These are phyloP conservation scores for Aporophyla lueneburgensis DNA, from an alignment of 2,888 invertebrate species.

Conservation along the genomic window DNA sequence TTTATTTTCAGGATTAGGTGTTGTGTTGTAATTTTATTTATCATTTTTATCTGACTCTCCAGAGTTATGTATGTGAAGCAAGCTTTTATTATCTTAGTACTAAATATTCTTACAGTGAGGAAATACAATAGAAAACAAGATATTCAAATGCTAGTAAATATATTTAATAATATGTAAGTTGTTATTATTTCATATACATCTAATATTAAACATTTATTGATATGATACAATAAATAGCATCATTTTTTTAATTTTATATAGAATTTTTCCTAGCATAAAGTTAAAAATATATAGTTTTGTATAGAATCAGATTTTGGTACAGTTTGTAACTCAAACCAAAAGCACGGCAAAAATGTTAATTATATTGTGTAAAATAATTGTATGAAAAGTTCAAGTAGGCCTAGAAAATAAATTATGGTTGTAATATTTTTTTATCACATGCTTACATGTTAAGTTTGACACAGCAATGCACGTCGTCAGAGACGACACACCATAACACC, in stretches of 20 bases:
- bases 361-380: neutral
- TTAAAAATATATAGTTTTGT: constrained; percentile 15
- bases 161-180: constrained; percentile 27
- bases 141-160: constrained; percentile 15
- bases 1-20: neutral
- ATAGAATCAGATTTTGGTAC: constrained; percentile 3
- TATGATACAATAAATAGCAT: constrained; percentile 10
- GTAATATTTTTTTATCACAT: neutral
- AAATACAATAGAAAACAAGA: constrained; percentile 3
- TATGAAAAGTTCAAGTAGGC: constrained; percentile 4
- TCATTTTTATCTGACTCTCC: neutral
- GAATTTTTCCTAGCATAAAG: neutral
- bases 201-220: constrained; percentile 2
- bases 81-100: neutral
- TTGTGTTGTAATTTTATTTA: neutral
- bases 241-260: neutral
- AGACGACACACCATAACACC: neutral
- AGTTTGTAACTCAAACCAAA: constrained; percentile 16
- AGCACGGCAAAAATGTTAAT: constrained; percentile 6
- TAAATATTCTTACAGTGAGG: neutral
- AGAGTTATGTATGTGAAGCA: neutral
- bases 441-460: neutral
- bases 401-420: constrained; percentile 10
- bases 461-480: constrained; percentile 1
- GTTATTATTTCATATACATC: constrained; percentile 14